Evolutionary conservation across 2,113 vertebrate species (phyloP), one percentile per base, ranked within the genome.

Genomic region (Aphyosemion australe): DNA sequence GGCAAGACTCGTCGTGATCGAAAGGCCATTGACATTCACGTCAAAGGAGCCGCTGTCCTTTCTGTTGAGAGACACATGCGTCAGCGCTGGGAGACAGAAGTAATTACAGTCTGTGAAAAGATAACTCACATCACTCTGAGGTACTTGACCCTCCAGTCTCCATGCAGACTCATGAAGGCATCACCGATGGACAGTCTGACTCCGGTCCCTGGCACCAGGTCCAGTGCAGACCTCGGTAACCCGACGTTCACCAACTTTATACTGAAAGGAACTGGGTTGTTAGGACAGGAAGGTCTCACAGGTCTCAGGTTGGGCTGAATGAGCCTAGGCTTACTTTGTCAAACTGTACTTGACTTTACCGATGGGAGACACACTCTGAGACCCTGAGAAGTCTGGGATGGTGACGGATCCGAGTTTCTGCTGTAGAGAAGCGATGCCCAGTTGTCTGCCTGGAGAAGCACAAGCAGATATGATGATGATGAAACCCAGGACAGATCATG

Each of bases 131-230:
- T 74, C 49, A 91, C 16, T 41, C 34, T 12, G 2, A 88, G 57
- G 70, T 89, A 92, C 69, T 79, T 90, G 62, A 93, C 87, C 75
- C 66, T 89, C 93, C 92, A 94, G 62, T 91, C 83, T 53, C 92
- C 93, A 6, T 54, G 69, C 47, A 94, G 68, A n/a, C 45, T 83
- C 57, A 93, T 82, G 79, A 64, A 89, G 69, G 87, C 89, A 0
- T 92, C 79, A 1, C 45, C 9, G 14, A 93, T 87, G 31, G 86
- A 84, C 58, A 93, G 45, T 16, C 4, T 86, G 68, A 94, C 47
- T 11, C 91, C 91, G 0, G 76, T 80, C 8, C 74, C 83, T 2
- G 91, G 84, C 19, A 90, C 87, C 31, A 92, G 83, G 14, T 54
- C 68, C 48, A 92, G 6, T 0, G 42, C 13, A 5, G 92, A 91